Evolutionary conservation across 2,113 vertebrate genomes (phyloP).

Genomic region (Paracanthobrama guichenoti): DNA sequence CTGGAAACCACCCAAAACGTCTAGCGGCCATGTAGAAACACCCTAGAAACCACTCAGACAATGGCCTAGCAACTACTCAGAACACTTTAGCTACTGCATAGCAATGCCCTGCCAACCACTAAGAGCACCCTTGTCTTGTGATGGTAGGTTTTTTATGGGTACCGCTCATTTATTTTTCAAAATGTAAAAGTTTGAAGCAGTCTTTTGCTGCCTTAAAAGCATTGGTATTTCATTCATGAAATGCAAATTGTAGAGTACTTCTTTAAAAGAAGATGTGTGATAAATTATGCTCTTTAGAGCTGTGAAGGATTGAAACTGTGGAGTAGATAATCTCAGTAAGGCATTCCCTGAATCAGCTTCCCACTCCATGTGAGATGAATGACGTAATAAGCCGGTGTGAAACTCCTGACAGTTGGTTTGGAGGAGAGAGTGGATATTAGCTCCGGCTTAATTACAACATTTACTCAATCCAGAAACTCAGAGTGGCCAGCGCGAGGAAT

Average conservation of each 20-base stretch:
- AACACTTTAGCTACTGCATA: not conserved
- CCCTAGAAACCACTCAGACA: not conserved
- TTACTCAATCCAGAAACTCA: conserved; percentile 4
- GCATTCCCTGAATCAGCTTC: conserved; percentile 26
- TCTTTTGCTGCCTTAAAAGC: not conserved
- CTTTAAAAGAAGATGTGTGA: conserved; percentile 4
- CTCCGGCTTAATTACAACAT: conserved; percentile 36
- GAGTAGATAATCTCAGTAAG: conserved; percentile 29
- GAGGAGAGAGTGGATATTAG: conserved; percentile 33
- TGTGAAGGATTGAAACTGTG: conserved; percentile 14
- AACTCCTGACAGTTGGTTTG: conserved; percentile 34
- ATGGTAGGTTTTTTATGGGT: not conserved
- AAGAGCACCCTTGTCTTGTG: not conserved
- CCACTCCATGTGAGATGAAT: conserved; percentile 37
- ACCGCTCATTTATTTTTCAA: not conserved
- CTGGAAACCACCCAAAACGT: not conserved
- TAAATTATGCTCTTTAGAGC: conserved; percentile 5
- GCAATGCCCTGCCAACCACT: not conserved
- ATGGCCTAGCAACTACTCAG: not conserved
- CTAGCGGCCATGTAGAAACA: not conserved
- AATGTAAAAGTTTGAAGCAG: not conserved
- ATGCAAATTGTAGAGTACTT: not conserved
- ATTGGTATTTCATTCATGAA: not conserved
- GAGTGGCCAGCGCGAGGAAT: not conserved
- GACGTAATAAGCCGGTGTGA: conserved; percentile 35